Conservation (phyloP, 2,113 vertebrate species). For the Phyllostomus hastatus region DNA sequence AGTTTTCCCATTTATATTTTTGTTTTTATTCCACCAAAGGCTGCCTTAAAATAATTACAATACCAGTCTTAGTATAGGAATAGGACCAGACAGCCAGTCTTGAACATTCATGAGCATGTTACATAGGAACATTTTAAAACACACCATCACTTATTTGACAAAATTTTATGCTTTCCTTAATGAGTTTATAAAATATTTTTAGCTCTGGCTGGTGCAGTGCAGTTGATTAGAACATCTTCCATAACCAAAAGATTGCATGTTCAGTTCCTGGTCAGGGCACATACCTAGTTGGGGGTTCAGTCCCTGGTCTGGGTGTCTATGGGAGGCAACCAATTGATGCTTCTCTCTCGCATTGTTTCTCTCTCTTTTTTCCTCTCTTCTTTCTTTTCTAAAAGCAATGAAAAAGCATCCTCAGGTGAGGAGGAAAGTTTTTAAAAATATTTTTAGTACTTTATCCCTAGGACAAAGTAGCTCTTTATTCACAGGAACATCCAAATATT, state of each 20-base stretch:
- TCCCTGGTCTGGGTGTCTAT: too few relatives aligned
- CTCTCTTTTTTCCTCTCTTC: too few relatives aligned
- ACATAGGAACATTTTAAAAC: neutral
- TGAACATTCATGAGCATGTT: neutral
- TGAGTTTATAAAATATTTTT: neutral
- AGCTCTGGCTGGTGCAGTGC: too few relatives aligned
- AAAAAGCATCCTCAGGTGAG: too few relatives aligned
- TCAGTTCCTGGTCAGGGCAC: too few relatives aligned
- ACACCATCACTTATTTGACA: neutral
- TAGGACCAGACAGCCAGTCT: accelerated
- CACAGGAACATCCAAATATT: neutral
- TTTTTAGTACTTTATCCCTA: neutral
- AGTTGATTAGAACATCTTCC: too few relatives aligned
- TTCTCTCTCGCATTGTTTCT: too few relatives aligned
- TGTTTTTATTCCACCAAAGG: neutral
- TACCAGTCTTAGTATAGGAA: neutral
- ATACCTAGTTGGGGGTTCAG: too few relatives aligned
- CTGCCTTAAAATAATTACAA: neutral
- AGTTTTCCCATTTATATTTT: conserved; percentile 8
- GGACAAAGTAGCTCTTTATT: neutral
- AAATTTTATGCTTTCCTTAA: neutral
- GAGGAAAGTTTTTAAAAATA: neutral
- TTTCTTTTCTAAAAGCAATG: too few relatives aligned
- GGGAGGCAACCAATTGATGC: too few relatives aligned
- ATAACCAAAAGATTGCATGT: too few relatives aligned